phyloP scores from a whole-genome alignment of 37 sponge, comb jelly and placozoan species.

The Oopsacas minuta region DNA sequence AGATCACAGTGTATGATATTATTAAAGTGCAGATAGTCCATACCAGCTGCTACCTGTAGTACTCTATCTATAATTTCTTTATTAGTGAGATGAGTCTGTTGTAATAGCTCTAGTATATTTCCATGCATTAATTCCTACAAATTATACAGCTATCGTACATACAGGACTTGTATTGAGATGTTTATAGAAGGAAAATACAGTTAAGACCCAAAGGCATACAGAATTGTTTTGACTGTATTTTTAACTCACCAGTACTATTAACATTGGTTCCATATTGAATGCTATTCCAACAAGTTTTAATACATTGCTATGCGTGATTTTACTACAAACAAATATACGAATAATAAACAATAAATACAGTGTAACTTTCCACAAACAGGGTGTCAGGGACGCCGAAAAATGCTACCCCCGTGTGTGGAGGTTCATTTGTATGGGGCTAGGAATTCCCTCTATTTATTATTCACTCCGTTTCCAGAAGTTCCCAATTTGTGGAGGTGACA shows the following conservation, averaged over 20 bases:
- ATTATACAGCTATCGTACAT: not conserved
- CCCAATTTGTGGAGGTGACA: too few species aligned
- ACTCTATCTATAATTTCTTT: slow-evolving; percentile 21
- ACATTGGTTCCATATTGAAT: slow-evolving; percentile 46
- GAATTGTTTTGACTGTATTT: too few species aligned
- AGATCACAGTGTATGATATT: slow-evolving; percentile 75
- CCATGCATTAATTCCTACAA: slow-evolving; percentile 48
- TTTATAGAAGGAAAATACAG: not conserved
- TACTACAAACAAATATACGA: slow-evolving; percentile 38
- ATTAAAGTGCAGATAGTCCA: slow-evolving; percentile 57
- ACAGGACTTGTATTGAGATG: not conserved
- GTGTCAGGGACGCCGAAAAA: too few species aligned
- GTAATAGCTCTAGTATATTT: slow-evolving; percentile 42
- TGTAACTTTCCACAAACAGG: not conserved
- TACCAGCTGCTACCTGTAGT: slow-evolving; percentile 48
- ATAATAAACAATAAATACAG: too few species aligned
- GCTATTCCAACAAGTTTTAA: slow-evolving; percentile 38
- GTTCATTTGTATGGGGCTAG: not conserved
- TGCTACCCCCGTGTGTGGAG: too few species aligned
- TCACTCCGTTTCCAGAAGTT: too few species aligned
- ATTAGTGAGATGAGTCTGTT: slow-evolving; percentile 29
- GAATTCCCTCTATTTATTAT: not conserved
- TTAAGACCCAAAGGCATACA: too few species aligned
- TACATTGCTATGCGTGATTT: slow-evolving; percentile 43
- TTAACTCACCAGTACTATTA: slow-evolving; percentile 44